Evolutionary conservation across 1,140 invertebrate genomes (phyloP).

Genomic region (Drosophila auraria): DNA sequence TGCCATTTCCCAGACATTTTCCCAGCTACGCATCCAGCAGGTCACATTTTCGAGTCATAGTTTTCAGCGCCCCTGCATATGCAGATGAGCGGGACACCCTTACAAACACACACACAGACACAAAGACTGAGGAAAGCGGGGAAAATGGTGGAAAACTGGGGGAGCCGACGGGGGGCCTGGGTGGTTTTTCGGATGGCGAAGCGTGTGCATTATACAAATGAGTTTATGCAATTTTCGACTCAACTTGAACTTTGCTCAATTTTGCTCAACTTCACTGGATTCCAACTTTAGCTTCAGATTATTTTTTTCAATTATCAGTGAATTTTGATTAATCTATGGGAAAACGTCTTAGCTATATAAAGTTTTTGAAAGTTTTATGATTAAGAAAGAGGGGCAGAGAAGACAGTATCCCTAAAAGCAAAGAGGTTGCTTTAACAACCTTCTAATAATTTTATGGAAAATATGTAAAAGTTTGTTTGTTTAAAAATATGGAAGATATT

Average conservation of each 20-base stretch:
- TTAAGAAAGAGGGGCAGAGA: not conserved
- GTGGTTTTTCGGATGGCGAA: constrained; percentile 25
- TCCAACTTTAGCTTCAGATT: constrained; percentile 41
- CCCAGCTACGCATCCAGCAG: constrained; percentile 44
- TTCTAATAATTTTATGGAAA: no score
- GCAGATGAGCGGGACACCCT: constrained; percentile 41
- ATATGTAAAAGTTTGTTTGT: no score
- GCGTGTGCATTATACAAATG: constrained; percentile 65
- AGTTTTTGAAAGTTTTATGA: constrained; percentile 10
- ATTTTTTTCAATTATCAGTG: constrained; percentile 26
- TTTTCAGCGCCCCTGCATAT: constrained; percentile 47
- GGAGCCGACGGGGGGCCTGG: not conserved
- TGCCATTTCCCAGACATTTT: constrained; percentile 26
- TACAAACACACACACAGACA: constrained; percentile 3
- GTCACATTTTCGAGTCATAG: constrained; percentile 63
- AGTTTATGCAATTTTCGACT: constrained; percentile 64
- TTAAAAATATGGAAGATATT: no score
- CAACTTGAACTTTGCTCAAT: constrained; percentile 43
- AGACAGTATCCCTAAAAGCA: not conserved
- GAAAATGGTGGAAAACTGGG: not conserved
- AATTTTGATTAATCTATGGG: constrained; percentile 31
- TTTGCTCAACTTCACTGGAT: constrained; percentile 21
- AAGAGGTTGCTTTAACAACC: no score
- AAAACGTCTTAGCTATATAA: not conserved
- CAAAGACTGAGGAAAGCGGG: constrained; percentile 27